Evolutionary conservation across 2,888 invertebrate species (phyloP), one percentile per base, ranked within the genome.

Genomic region (Malthinus seriepunctatus): DNA sequence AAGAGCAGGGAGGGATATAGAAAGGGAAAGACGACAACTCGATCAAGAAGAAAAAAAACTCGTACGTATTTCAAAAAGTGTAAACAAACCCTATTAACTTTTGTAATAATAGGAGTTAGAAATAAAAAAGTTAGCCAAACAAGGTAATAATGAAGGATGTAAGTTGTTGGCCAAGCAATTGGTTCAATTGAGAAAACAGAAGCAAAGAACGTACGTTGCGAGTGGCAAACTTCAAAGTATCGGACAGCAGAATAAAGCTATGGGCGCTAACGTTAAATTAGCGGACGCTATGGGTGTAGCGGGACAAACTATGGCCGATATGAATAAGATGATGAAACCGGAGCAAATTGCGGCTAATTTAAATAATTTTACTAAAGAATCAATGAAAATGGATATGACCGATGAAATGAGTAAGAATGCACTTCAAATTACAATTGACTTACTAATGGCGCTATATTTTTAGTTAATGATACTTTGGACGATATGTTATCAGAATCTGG

Each of bases 351-450:
- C 90, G 1, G 88, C 88, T 66, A 90, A 89, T 63, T 87, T 95
- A 83, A 86, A 89, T 70, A 89, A 91, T 8, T 97, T 97, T 79
- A 87, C 88, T 71, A 87, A 87, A 71, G 93, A 92, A 33, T 88
- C 88, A 68, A 89, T 89, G 76, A 93, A 90, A 75, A 93, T 96
- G 92, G 93, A 91, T 69, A 95, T 97, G 93, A 91, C 93, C 0
- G 95, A 96, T 80, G 96, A 97, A 82, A 91, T 95, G 89, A 91
- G 92, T 93, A 82, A 82, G 87, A 81, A 39, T 9, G 9, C 10
- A 31, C 23, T 23, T 23, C 33, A 1, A 7, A 9, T n/a, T 12
- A 14, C 12, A 14, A 32, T 10, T 14, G 11, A 32, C 1, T 11
- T 23, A 5, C 8, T 15, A 32, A 8, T 15, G 34, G 10, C 2